These are phyloP conservation scores for Automeris io DNA, from an alignment of 2,888 invertebrate genomes.

Conservation along the genomic window DNA sequence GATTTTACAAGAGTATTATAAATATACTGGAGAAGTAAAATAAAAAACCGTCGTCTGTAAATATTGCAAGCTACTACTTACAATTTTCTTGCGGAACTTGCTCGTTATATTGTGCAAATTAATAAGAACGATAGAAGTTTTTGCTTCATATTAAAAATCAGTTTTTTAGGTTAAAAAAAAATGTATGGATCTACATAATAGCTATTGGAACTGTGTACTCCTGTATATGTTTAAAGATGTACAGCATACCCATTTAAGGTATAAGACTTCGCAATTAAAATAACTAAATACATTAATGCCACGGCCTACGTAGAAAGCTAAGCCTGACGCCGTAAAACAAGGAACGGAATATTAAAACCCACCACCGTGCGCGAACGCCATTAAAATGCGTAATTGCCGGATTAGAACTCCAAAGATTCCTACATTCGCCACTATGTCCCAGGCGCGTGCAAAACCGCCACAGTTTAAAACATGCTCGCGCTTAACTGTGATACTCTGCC, in stretches of 20 bases:
- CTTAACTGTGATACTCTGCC: neutral
- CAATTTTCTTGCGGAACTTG: no score
- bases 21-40: no score
- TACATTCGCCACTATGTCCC: slow-evolving; percentile 45
- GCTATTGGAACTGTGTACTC: no score
- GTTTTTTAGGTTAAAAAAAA: no score
- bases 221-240: no score
- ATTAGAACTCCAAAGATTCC: slow-evolving; percentile 74
- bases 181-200: no score
- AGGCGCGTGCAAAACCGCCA: slow-evolving; percentile 38
- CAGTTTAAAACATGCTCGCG: slow-evolving; percentile 22
- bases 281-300: slow-evolving; percentile 47
- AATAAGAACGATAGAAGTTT: no score
- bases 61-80: no score
- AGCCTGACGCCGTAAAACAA: slow-evolving; percentile 60
- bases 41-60: no score
- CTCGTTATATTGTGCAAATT: no score
- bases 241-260: slow-evolving; percentile 12
- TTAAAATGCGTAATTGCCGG: slow-evolving; percentile 76
- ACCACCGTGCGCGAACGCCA: slow-evolving; percentile 56
- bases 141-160: no score
- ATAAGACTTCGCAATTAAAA: slow-evolving; percentile 37
- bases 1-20: no score
- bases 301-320: slow-evolving; percentile 26
- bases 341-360: slow-evolving; percentile 73